These are phyloP conservation scores for Epinotia brunnichana DNA, from an alignment of 2,888 invertebrate species.

Conservation along the genomic window DNA sequence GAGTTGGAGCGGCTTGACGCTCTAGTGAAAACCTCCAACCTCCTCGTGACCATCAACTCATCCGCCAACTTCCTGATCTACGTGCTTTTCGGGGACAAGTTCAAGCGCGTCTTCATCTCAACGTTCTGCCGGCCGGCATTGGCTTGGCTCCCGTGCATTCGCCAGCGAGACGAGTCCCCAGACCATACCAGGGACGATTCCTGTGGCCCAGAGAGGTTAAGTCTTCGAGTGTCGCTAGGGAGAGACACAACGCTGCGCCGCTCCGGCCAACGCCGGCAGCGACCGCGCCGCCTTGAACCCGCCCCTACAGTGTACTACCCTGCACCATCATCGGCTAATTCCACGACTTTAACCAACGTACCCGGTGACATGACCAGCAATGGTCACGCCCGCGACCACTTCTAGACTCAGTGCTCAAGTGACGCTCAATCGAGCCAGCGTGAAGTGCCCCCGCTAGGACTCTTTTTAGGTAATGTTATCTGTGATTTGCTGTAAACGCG, in stretches of 20 bases:
- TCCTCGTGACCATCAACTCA: conserved; percentile 97
- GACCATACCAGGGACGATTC: conserved; percentile 91
- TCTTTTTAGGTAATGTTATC: conserved; percentile 31
- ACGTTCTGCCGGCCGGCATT: conserved; percentile 87
- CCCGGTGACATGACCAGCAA: conserved; percentile 45
- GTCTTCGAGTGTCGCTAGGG: conserved; percentile 81
- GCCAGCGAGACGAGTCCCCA: conserved; percentile 84
- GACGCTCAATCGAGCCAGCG: conserved; percentile 16
- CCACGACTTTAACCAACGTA: conserved; percentile 44
- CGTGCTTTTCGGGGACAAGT: conserved; percentile 98
- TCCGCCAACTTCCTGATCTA: conserved; percentile 99
- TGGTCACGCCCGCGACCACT: conserved; percentile 49
- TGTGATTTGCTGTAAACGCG: conserved; percentile 34
- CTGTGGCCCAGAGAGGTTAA: conserved; percentile 89
- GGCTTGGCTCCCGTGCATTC: conserved; percentile 64
- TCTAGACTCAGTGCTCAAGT: conserved; percentile 23
- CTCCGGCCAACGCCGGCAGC: conserved; percentile 55
- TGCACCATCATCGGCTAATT: conserved; percentile 53
- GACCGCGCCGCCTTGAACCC: conserved; percentile 54
- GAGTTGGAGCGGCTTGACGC: conserved; percentile 81
- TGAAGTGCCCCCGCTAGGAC: conserved; percentile 9
- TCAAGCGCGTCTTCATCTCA: conserved; percentile 92
- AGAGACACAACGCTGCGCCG: conserved; percentile 75
- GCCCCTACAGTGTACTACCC: conserved; percentile 72
- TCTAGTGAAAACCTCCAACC: conserved; percentile 92